Evolutionary conservation across 2,888 invertebrate species (phyloP).

Genomic region (Plebejus argus): DNA sequence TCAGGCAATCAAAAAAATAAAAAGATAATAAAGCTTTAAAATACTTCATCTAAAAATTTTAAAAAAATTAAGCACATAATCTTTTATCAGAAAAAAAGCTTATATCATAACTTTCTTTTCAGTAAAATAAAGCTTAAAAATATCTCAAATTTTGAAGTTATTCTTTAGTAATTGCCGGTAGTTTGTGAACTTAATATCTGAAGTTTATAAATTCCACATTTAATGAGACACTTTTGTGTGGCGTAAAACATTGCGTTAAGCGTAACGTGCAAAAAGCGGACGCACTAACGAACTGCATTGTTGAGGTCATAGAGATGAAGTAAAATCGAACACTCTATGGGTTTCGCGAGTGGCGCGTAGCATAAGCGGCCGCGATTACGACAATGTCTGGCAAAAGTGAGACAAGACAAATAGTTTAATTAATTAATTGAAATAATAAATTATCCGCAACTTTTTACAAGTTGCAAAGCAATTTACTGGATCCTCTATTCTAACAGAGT

Average conservation of each 20-base stretch:
- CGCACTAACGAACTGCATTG: conserved; percentile 73
- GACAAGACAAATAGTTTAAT: too few species aligned
- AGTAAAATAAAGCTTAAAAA: too few species aligned
- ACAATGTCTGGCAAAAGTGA: neutral
- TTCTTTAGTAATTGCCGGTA: neutral
- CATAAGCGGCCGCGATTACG: conserved; percentile 36
- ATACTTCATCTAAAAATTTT: too few species aligned
- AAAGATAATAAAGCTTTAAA: too few species aligned
- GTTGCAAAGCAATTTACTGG: too few species aligned
- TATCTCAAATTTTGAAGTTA: neutral
- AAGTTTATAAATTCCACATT: conserved; percentile 30
- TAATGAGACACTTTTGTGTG: conserved; percentile 50
- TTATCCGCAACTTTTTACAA: too few species aligned
- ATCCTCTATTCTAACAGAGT: too few species aligned
- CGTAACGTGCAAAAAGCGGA: conserved; percentile 58
- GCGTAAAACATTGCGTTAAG: conserved; percentile 54
- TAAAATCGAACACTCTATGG: conserved; percentile 60
- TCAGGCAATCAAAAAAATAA: too few species aligned
- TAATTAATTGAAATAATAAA: too few species aligned
- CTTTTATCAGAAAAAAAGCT: too few species aligned
- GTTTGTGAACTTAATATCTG: neutral
- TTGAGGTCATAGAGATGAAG: conserved; percentile 57
- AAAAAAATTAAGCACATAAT: too few species aligned
- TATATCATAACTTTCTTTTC: too few species aligned
- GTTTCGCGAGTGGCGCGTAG: conserved; percentile 43